phyloP scores from a whole-genome alignment of 1,140 invertebrate genomes.

The Papilio machaon region DNA sequence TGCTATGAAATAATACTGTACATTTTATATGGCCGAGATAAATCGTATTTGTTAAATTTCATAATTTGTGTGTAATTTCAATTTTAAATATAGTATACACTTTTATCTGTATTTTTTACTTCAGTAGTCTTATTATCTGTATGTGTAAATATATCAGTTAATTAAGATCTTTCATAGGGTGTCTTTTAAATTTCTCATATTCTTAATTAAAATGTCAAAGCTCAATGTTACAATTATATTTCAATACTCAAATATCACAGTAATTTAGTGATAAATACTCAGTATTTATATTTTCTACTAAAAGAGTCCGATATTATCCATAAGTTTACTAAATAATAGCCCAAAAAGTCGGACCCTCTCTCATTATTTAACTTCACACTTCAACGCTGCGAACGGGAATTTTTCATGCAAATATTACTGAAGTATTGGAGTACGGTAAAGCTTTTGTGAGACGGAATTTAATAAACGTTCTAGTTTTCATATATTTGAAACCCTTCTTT shows the following conservation, averaged over 20 bases:
- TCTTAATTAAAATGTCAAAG: no score
- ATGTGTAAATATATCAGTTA: no score
- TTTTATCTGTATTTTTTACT: no score
- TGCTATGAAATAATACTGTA: neutral
- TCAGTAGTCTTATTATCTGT: no score
- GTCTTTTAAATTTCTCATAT: no score
- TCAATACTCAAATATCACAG: neutral
- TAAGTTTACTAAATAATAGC: constrained; percentile 38
- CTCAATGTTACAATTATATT: neutral
- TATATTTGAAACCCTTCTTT: constrained; percentile 23
- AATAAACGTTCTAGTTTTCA: constrained; percentile 33
- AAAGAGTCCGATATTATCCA: neutral
- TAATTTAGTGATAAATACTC: neutral
- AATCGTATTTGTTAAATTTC: neutral
- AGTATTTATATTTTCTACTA: neutral
- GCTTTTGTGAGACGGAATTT: constrained; percentile 23
- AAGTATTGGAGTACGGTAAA: constrained; percentile 28
- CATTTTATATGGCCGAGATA: neutral
- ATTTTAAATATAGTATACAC: no score
- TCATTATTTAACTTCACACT: constrained; percentile 46
- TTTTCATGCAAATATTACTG: constrained; percentile 46
- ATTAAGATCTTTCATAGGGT: no score
- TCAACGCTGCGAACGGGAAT: constrained; percentile 41
- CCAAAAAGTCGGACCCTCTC: constrained; percentile 36
- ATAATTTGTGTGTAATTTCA: no score